Evolutionary conservation across 2,888 invertebrate species (phyloP), one percentile per base, ranked within the genome.

Genomic region (Lepidonotus clava): DNA sequence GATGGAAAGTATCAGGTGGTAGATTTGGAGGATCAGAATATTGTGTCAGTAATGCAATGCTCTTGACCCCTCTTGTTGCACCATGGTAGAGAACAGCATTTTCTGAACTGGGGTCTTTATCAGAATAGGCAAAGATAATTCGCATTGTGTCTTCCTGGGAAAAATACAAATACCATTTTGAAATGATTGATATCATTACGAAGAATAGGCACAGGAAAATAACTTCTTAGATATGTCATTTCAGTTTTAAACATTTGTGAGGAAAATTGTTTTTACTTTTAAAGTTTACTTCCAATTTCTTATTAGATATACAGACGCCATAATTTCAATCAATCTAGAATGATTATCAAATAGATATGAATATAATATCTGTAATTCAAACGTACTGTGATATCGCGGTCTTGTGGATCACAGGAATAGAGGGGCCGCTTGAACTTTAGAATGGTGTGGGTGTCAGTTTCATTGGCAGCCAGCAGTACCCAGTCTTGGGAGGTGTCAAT

Each of bases 401-500:
- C 85, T 14, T 71, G 24, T 41, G 32, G 0, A 36, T 85, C 85
- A 24, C 85, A 85, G 24, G 34, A 32, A 18, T 32, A 28, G 21
- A 85, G 76, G 0, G 85, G 41, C 14, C 85, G 67, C 4, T n/a
- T 40, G 76, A 85, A 85, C 36, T 85, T 85, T 18, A 87, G 53
- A 0, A 87, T 84, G 34, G 87, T 87, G 53, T 87, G 61, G 21
- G 38, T 28, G 34, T 32, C 77, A 0, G 36, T 56, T 34, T 87
- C 87, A 11, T 24, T 56, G 5, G 76, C 87, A 4, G 56, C 24
- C 21, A 87, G 77, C 14, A 87, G 80, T n/a, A 34, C 46, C 85
- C 85, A 87, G 80, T 87, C 87, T 56, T 87, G 87, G 40, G 56
- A 71, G n/a, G n/a, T n/a, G 56, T 87, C 87, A 11, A 87, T 32